Conservation (phyloP, 2,797 vertebrate species). For the Platyrinchus mystaceus region DNA sequence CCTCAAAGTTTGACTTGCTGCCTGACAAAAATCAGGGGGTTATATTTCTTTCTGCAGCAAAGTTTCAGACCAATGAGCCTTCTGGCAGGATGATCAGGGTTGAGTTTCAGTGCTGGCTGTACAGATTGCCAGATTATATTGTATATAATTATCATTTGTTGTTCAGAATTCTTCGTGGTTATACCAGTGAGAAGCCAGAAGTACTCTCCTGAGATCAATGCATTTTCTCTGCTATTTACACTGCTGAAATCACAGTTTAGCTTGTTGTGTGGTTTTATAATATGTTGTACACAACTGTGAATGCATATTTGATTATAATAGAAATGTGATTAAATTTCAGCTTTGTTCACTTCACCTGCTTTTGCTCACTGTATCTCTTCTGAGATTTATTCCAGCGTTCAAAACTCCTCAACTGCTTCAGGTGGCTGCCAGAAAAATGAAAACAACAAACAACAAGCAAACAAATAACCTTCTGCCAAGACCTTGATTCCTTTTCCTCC, state of each 20-base stretch:
- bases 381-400: constrained; percentile 24
- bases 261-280: constrained; percentile 45
- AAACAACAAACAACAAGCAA: constrained; percentile 35
- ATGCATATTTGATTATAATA: constrained; percentile 56
- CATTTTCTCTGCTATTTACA: constrained; percentile 53
- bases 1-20: constrained; percentile 2
- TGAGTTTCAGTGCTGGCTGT: not conserved
- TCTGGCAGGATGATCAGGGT: constrained; percentile 38
- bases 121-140: constrained; percentile 22
- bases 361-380: constrained; percentile 6
- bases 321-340: constrained; percentile 63
- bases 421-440: constrained; percentile 36
- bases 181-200: constrained; percentile 35
- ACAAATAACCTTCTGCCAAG: constrained; percentile 37
- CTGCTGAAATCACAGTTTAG: constrained; percentile 49
- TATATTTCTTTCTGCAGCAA: not conserved
- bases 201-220: constrained; percentile 43
- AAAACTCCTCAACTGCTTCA: constrained; percentile 37
- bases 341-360: constrained; percentile 60
- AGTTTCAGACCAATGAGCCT: constrained; percentile 12
- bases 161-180: constrained; percentile 31
- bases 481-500: not conserved
- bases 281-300: constrained; percentile 43
- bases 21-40: not conserved
- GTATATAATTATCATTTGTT: constrained; percentile 47